Evolutionary conservation across 1,140 invertebrate species (phyloP).

Genomic region (Leptoteleia sp.): DNA sequence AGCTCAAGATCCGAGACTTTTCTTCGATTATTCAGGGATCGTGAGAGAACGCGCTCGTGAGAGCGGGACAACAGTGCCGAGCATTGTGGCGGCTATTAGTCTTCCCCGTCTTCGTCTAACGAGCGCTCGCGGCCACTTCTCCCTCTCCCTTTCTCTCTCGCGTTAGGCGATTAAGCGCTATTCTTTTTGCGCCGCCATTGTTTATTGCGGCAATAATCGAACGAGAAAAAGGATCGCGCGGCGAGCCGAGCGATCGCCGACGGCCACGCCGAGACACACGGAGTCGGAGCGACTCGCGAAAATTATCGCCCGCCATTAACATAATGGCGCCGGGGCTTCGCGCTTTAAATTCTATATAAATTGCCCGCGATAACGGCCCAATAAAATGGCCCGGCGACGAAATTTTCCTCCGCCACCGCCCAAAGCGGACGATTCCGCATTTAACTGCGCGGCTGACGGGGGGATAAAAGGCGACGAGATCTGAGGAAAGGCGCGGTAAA

Average conservation of each 20-base stretch:
- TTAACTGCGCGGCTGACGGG: constrained; percentile 32
- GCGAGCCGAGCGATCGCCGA: too few relatives aligned
- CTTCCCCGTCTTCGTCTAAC: constrained; percentile 50
- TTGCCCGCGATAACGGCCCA: constrained; percentile 34
- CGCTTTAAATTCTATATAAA: constrained; percentile 30
- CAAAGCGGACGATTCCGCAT: constrained; percentile 30
- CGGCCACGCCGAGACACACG: too few relatives aligned
- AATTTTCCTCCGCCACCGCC: constrained; percentile 23
- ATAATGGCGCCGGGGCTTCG: constrained; percentile 21
- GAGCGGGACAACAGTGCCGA: constrained; percentile 59
- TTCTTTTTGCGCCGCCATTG: constrained; percentile 52
- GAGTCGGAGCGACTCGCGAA: constrained; percentile 11
- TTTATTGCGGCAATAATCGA: constrained; percentile 45
- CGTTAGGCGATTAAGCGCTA: constrained; percentile 25
- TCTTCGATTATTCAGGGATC: constrained; percentile 66
- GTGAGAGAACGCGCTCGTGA: constrained; percentile 62
- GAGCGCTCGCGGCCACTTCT: too few relatives aligned
- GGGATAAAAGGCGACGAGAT: constrained; percentile 15
- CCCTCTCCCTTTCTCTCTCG: constrained; percentile 26
- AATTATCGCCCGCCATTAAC: constrained; percentile 39
- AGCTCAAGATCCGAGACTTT: constrained; percentile 54
- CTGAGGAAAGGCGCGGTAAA: constrained; percentile 15
- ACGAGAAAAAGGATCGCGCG: not conserved
- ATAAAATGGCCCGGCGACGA: constrained; percentile 36
- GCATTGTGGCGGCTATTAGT: constrained; percentile 56